Conservation (phyloP, 2,113 vertebrate species). For the Caloenas nicobarica region DNA sequence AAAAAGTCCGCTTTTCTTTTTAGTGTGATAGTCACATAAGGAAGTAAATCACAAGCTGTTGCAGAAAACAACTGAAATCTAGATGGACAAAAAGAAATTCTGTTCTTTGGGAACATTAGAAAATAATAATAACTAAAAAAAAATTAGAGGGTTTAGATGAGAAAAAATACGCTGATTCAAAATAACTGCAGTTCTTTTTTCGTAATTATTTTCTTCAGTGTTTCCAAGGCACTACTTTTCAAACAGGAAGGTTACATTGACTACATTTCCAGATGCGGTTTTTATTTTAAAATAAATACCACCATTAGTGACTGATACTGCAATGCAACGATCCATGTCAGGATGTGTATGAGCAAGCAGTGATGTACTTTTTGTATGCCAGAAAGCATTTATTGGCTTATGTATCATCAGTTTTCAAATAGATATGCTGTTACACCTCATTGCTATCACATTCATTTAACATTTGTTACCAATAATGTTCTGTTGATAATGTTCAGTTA, state of each 20-base stretch:
- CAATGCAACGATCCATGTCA: not conserved
- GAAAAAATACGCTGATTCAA: not conserved
- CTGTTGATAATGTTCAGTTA: not conserved
- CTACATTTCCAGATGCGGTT: not conserved
- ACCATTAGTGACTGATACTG: not conserved
- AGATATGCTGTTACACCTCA: not conserved
- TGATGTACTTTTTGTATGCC: not conserved
- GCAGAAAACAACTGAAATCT: not conserved
- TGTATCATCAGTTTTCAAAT: not conserved
- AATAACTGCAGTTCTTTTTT: not conserved
- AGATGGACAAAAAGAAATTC: not conserved
- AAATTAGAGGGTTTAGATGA: not conserved
- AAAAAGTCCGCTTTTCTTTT: not conserved
- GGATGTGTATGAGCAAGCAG: not conserved
- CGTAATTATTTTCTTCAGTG: not conserved
- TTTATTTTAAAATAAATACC: not conserved
- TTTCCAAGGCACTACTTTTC: not conserved
- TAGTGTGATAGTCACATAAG: not conserved
- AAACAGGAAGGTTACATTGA: not conserved
- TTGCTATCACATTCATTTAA: not conserved
- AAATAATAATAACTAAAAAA: not conserved
- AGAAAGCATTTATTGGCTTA: not conserved
- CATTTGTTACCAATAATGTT: not conserved
- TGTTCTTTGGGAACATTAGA: not conserved
- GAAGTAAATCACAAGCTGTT: not conserved